Evolutionary conservation across 1,140 invertebrate species (phyloP), one percentile per base, ranked within the genome.

Genomic region (Leptinotarsa lineolata): DNA sequence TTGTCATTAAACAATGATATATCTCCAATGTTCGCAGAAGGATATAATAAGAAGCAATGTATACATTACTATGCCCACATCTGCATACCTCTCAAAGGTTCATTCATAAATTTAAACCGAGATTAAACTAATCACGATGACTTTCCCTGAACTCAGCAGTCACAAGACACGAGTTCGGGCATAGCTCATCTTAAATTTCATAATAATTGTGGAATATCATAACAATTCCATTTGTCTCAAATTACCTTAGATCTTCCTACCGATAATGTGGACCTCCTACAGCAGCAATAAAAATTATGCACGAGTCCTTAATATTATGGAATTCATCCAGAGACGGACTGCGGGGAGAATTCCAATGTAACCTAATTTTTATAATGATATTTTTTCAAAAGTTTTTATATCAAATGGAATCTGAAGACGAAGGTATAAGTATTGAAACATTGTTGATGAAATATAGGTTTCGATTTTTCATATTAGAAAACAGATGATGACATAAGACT

Each of bases 161-260:
- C 59, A 22, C 68, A 45, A 54, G 64, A 65, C 72, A 74, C 54
- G 74, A 67, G 58, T 44, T 61, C 12, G 58, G 18, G 58, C 74
- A 72, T 75, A 63, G 60, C 66, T 68, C 66, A 68, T 68, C 66
- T 68, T 20, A 68, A 72, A 73, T 76, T 76, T 76, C 75, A 76
- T 76, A 76, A 76, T 76, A 76, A 76, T 76, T 74, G 72, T 71
- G 67, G 75, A 74, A 76, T 74, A 76, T 22, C 70, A 67, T 66
- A 74, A 72, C 67, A 72, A 66, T 72, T 66, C 70, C 70, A 72
- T 72, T 72, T 72, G 72, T 72, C 66, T 76, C 30, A 73, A 73
- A 76, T 76, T 73, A 71, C 66, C 64, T 21, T 44, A 73, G 72
- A 76, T 76, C 68, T 65, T 58, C 66, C 67, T 65, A 69, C 66